Percentiles rank a stretch among this genome's conserved stretches.
Evolutionary conservation across 1,140 invertebrate species (phyloP).

Genomic region (Riptortus pedestris): DNA sequence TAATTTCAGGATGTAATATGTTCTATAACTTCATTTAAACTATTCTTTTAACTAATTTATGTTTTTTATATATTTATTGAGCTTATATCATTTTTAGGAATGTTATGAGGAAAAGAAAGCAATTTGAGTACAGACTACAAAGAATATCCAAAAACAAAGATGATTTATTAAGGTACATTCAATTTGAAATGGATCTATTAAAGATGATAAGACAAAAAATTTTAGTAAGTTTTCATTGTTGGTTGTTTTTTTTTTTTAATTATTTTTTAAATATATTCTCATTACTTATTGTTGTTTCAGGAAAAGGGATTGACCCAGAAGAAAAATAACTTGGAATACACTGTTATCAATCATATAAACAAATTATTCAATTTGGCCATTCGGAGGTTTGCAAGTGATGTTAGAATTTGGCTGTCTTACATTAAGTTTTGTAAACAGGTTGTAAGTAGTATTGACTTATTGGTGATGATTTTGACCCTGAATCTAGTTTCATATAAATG

Average conservation of each 20-base stretch:
- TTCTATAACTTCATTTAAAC: too few species aligned
- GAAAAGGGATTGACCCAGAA: slow-evolving; percentile 48
- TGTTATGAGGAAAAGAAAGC: slow-evolving; percentile 55
- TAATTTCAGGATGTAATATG: too few species aligned
- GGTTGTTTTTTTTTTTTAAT: background rate
- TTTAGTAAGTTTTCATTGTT: slow-evolving; percentile 35
- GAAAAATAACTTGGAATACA: slow-evolving; percentile 52
- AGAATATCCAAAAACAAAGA: slow-evolving; percentile 53
- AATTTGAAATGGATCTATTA: slow-evolving; percentile 57
- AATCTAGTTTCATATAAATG: too few species aligned
- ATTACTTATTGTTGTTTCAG: too few species aligned
- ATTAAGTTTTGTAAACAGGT: slow-evolving; percentile 59
- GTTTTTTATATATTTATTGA: too few species aligned
- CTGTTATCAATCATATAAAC: slow-evolving; percentile 52
- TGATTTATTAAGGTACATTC: slow-evolving; percentile 60
- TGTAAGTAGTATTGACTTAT: slow-evolving; percentile 35
- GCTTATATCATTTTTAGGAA: slow-evolving; percentile 45
- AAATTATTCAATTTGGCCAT: slow-evolving; percentile 51
- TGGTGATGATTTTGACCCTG: background rate
- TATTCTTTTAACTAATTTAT: too few species aligned
- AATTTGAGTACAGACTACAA: slow-evolving; percentile 61
- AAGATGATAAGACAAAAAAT: slow-evolving; percentile 49
- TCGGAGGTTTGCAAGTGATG: slow-evolving; percentile 50
- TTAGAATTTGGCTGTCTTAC: slow-evolving; percentile 58
- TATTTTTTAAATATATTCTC: too few species aligned